Conservation (phyloP, 2,113 vertebrate genomes). For the Climacteris rufus region DNA sequence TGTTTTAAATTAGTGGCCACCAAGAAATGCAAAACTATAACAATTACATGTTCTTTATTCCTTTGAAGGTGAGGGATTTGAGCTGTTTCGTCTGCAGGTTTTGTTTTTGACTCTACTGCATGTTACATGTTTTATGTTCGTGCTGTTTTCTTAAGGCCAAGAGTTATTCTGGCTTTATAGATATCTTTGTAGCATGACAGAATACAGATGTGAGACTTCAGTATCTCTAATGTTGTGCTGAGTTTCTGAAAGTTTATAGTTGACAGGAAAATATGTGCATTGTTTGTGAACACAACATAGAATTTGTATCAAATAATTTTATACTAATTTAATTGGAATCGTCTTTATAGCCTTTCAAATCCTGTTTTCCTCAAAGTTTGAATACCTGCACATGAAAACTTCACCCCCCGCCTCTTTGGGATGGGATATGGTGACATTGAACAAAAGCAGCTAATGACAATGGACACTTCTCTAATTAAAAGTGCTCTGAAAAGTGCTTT, state of each 20-base stretch:
- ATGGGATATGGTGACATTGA: neutral
- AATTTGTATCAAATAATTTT: neutral
- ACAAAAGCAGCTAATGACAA: neutral
- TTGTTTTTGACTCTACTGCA: neutral
- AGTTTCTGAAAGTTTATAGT: neutral
- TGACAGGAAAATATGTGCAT: neutral
- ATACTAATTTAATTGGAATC: neutral
- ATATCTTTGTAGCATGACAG: neutral
- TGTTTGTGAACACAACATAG: neutral
- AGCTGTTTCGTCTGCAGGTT: neutral
- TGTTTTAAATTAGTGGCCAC: neutral
- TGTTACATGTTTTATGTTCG: rapidly evolving
- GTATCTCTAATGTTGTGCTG: neutral
- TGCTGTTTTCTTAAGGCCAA: neutral
- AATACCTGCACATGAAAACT: neutral
- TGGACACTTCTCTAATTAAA: neutral
- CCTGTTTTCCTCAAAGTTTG: neutral
- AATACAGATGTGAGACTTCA: neutral
- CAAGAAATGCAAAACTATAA: neutral
- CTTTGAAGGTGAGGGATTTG: neutral
- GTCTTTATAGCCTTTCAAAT: neutral
- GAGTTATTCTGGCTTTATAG: neutral
- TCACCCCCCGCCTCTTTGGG: neutral
- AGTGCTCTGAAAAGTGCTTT: neutral
- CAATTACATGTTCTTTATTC: neutral